Base-by-base conservation (phyloP, 2,797 vertebrate genomes). In the Clarias laeviceps region DNA sequence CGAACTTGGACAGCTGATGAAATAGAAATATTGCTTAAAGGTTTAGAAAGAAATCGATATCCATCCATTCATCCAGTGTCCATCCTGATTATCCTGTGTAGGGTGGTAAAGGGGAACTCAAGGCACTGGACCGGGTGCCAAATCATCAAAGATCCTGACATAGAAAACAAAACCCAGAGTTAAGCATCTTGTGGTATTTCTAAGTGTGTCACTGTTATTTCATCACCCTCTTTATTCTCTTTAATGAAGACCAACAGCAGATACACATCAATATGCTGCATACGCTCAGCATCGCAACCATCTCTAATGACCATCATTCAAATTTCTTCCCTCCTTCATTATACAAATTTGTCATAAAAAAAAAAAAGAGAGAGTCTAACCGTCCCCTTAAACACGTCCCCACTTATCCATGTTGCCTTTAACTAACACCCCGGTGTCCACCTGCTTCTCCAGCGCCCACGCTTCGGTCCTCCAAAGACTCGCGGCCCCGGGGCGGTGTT, bases 401-500 rank as follows among this genome's bases (percentile, higher is more conserved):
- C 54, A 34, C 79, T 80, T 80, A 22, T 61, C 32, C 68, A 57
- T 8, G 22, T 83, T 82, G 78, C 37, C 54, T 59, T 83, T 40
- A 85, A 88, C 82, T 65, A 80, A 61, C 66, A 29, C 74, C 66
- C 7, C 37, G 14, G 66, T 22, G 40, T 70, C 65, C 76, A 70
- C 76, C 81, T 80, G 82, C 82, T 69, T 84, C 85, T 84, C 77
- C 56, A 27, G 70, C 54, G 14, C 69, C 57, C 29, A 56, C 65
- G 29, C 70, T 40, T n/a, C 45, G 29, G 59, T 29, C 62, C 79
- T 82, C 65, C 32, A 40, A 37, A 27, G 61, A 18, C 11, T 68
- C 37, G 22, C n/a, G 29, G 88, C 89, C 89, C 82, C 77, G 83
- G 37, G 88, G 88, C 88, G 50, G 76, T 70, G 70, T 93, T 72